Evolutionary conservation across 2,113 vertebrate species (phyloP), one percentile per base, ranked within the genome.

Genomic region (Cavia porcellus): DNA sequence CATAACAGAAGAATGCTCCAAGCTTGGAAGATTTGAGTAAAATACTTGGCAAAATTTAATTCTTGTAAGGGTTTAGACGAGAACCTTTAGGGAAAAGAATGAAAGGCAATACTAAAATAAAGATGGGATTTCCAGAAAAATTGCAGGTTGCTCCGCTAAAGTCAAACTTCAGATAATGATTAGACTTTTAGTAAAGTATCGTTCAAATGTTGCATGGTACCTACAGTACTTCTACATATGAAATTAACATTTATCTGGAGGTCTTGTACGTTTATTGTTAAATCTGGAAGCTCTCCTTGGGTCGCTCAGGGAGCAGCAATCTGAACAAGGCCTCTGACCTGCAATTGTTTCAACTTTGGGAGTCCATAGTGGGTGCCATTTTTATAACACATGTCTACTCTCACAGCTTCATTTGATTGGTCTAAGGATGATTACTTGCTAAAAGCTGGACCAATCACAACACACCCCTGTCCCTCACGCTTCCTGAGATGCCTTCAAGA

Each of bases 221-320:
- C 52, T 88, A 28, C 42, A 77, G 25, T 30, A 59, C n/a, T 66
- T 72, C 35, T 64, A 47, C 28, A 86, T 72, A 28, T 12, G 59
- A 94, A 88, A 96, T 92, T 85, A 59, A 92, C 30, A 38, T 87
- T 92, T 72, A 85, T 77, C 81, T 62, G 55, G 32, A 42, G 79
- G 61, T 45, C n/a, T 24, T 59, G 0, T 57, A 47, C 24, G 47
- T 94, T 80, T 86, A 45, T 86, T 95, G 52, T 68, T 82, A 61
- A 47, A 42, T 59, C 64, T 89, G 81, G 57, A 4, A 94, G 57
- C 13, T 89, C 19, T 82, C 22, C 50, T 80, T 62, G 7, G 11
- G 89, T 86, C 61, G 24, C 45, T 72, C 50, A 81, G 38, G n/a
- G 74, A n/a, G n/a, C n/a, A 87, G 68, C 19, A 74, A 50, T 57